Base-by-base conservation (phyloP, 1,140 invertebrate genomes). In the Uloborus diversus region DNA sequence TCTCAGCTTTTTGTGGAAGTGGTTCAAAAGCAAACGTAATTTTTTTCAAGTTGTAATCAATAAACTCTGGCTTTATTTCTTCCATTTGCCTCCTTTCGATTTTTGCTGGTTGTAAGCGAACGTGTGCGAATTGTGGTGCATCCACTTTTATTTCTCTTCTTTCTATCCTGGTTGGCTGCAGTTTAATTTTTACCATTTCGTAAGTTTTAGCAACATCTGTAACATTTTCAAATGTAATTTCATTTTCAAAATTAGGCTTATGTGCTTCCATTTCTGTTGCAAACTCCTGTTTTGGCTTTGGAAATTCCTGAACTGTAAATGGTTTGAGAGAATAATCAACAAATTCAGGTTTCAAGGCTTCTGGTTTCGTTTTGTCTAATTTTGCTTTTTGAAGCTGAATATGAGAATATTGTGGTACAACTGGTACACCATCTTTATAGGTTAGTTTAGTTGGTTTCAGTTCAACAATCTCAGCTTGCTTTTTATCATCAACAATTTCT, bases 261-360 rank as follows among this genome's bases (percentile, higher is more conserved):
- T n/a, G n/a, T n/a, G n/a, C n/a, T n/a, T n/a, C n/a, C n/a, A n/a
- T n/a, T n/a, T n/a, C n/a, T n/a, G n/a, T n/a, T n/a, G n/a, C n/a
- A n/a, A n/a, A n/a, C n/a, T n/a, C n/a, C n/a, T n/a, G n/a, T 42
- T 42, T 9, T 13, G 37, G 37, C n/a, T 62, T 49, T 33, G 71
- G 70, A 11, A 32, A 23, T 75, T 75, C 70, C 17, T 33, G 37
- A 3, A 51, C 14, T 11, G 57, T 35, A 51, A 64, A 75, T 42
- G 35, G 30, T 53, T 75, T 75, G 25, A 75, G 35, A 2, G 30
- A 20, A 13, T 75, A 75, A 75, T 75, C 70, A 13, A 75, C 59
- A 75, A 75, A 75, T 37, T 75, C 71, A 0, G 71, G 71, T 33
- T 64, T 64, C 4, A 75, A 23, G 14, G 62, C 59, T 35, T 80